A percentile compares a stretch with the other conserved stretches of the same genome.
Evolutionary conservation across 2,888 invertebrate genomes (phyloP).

Genomic region (Drosophila emarginata): DNA sequence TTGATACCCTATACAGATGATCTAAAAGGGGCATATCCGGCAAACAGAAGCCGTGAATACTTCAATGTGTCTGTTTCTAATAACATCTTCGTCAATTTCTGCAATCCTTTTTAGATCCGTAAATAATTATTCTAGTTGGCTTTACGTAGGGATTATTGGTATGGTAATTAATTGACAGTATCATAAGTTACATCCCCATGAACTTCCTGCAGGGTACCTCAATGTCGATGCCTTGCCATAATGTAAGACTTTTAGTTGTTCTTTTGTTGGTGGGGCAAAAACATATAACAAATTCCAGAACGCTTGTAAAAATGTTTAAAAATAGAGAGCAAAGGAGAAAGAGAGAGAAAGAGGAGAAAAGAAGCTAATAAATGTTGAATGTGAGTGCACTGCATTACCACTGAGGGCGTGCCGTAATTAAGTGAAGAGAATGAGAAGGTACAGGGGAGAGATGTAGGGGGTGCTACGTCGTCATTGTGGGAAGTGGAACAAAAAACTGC

Average conservation of each 20-base stretch:
- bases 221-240: background rate
- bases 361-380: constrained; percentile 47
- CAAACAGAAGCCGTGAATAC: too few species aligned
- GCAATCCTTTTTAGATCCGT: too few species aligned
- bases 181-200: too few species aligned
- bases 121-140: too few species aligned
- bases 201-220: background rate
- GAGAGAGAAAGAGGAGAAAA: constrained; percentile 12
- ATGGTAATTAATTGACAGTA: too few species aligned
- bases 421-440: constrained; percentile 32
- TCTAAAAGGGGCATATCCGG: background rate
- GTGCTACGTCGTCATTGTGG: constrained; percentile 37
- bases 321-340: constrained; percentile 42
- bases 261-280: background rate
- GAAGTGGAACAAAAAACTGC: constrained; percentile 59
- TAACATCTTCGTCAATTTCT: too few species aligned
- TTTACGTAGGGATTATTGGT: too few species aligned
- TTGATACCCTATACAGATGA: background rate
- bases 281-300: constrained; percentile 53
- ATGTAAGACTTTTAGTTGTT: background rate
- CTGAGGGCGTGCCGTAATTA: constrained; percentile 59
- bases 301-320: constrained; percentile 64
- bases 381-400: constrained; percentile 43
- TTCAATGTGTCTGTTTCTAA: too few species aligned
- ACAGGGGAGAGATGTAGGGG: background rate